Base-by-base conservation (phyloP, 2,888 invertebrate species). In the Nephrotoma flavescens region DNA sequence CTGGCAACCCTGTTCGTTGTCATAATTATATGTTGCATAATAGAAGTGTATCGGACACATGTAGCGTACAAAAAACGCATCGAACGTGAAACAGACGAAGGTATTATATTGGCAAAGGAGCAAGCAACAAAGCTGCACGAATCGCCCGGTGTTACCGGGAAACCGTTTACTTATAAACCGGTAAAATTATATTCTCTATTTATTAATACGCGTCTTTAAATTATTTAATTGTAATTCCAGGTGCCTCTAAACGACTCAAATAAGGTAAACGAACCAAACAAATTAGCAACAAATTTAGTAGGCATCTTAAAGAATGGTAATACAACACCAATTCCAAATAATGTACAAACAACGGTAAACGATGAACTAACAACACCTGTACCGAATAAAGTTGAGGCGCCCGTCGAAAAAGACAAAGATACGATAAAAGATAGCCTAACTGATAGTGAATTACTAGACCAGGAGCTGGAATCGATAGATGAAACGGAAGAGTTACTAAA, bases 1-100 rank as follows among this genome's bases (percentile, higher is more conserved):
- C 93, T 97, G 84, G 95, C 95, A 52, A 94, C 95, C 57, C 93
- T 97, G 87, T 96, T 97, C 90, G 92, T 96, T 83, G 92, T 95
- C 19, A 95, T 94, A 89, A 94, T 94, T 11, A 90, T 95, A 87
- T 94, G 94, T 87, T 94, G 95, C 88, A 91, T 93, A 86, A 96
- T 96, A 89, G 97, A 96, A 93, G 94, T 95, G 89, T 96, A 95
- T 92, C 92, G 95, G 89, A 95, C 95, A 11, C 95, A 96, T 90
- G 94, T 95, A 89, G 94, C 94, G 84, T 95, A 96, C 90, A 95
- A 94, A 90, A 92, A 94, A 88, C 93, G 95, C 86, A 93, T 95
- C 88, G 95, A 96, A 90, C 94, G 95, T 89, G 95, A 95, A 92
- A 95, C 96, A 0, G 96, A 96, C 89, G 95, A 95, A 89, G 94